These are phyloP conservation scores for Acridotheres tristis DNA, from an alignment of 2,797 vertebrate species.

Conservation along the genomic window DNA sequence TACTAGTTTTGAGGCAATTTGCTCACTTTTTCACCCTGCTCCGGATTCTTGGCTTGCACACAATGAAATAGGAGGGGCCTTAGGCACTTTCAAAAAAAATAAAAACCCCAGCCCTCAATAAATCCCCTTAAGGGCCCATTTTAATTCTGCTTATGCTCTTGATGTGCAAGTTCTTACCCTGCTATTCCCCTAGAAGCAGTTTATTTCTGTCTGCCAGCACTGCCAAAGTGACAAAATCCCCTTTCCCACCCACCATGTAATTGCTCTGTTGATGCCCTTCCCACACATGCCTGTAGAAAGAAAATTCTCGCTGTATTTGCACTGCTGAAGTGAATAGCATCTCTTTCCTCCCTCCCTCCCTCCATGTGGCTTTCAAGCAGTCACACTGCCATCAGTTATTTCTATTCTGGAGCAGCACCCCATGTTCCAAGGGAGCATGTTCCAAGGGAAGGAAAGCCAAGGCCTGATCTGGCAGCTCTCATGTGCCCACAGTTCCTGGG, in stretches of 20 bases:
- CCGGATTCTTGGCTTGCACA: neutral
- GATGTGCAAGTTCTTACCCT: slow-evolving; percentile 60
- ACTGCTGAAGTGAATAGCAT: slow-evolving; percentile 50
- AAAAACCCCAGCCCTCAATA: neutral
- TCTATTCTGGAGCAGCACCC: slow-evolving; percentile 32
- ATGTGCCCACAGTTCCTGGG: neutral
- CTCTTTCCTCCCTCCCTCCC: slow-evolving; percentile 10
- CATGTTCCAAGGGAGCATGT: neutral
- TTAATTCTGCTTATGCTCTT: slow-evolving; percentile 62
- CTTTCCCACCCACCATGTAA: slow-evolving; percentile 66
- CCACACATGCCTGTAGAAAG: slow-evolving; percentile 61
- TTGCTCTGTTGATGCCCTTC: slow-evolving; percentile 71
- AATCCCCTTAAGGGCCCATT: slow-evolving; percentile 51
- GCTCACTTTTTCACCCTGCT: neutral
- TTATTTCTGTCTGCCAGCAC: slow-evolving; percentile 67
- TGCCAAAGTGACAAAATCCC: slow-evolving; percentile 69
- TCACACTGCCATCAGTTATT: slow-evolving; percentile 42
- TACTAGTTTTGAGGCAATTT: neutral
- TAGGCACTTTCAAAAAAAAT: neutral
- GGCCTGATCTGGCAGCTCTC: neutral
- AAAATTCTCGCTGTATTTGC: slow-evolving; percentile 27
- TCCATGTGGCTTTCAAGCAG: slow-evolving; percentile 40
- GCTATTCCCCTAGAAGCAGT: slow-evolving; percentile 60
- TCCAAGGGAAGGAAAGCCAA: neutral
- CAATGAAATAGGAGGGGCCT: slow-evolving; percentile 29